Evolutionary conservation across 1,140 invertebrate species (phyloP), one percentile per base, ranked within the genome.

Genomic region (Drosophila sp.): DNA sequence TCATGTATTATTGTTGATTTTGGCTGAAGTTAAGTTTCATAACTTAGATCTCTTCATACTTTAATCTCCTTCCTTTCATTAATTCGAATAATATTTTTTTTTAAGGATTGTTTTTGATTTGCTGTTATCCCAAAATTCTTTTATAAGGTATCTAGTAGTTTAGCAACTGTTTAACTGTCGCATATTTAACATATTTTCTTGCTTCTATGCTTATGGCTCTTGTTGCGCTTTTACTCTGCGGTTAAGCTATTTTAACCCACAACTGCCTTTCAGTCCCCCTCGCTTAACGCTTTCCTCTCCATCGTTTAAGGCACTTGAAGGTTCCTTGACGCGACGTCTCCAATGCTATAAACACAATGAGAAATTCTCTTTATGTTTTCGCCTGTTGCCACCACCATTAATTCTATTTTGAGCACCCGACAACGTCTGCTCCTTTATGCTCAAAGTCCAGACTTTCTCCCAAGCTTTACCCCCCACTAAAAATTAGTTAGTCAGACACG

Each of bases 221-320:
- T 87, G 82, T 86, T 86, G 82, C 78, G 75, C 82, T 78, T 87
- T 89, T 89, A 70, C 78, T 78, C 62, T 78, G 83, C 45, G 78
- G 71, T 78, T 76, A 72, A 86, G 63, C 64, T 74, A 74, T 67
- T 72, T 38, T 50, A 46, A 25, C 45, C 29, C 43, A 18, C 18
- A 72, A 56, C 18, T 50, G 1, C 16, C 7, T n/a, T 18, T 43
- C 38, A n/a, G 2, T n/a, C 36, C 2, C 21, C 1, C 13, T 6
- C 21, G 21, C 21, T 21, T 21, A 21, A 4, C 21, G 7, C 0
- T 4, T 16, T 8, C 58, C 18, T 43, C 21, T 21, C 21, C 53
- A 13, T 11, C 21, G 18, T 66, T 51, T 62, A 32, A 14, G 62
- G 36, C 59, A 78, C 75, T 86, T 71, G 78, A 78, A 71, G 74